Evolutionary conservation across 1,140 invertebrate species (phyloP), one percentile per base, ranked within the genome.

Genomic region (Hypothenemus hampei): DNA sequence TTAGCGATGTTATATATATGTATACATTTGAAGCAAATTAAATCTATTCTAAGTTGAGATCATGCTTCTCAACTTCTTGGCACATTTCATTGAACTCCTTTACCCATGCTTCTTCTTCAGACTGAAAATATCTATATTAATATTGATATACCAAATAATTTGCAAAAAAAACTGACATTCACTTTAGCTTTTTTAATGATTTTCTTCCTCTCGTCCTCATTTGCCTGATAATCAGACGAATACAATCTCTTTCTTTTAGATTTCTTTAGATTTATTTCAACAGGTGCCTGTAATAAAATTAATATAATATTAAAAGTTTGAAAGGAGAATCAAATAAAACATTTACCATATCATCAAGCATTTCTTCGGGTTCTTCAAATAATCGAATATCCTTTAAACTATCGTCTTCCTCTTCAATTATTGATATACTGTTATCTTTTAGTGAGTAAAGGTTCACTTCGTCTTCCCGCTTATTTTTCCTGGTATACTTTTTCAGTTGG

Each of bases 11-110:
- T n/a, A n/a, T n/a, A n/a, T n/a, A n/a, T n/a, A n/a, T n/a, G n/a
- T n/a, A n/a, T n/a, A n/a, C n/a, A n/a, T n/a, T n/a, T n/a, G n/a
- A n/a, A n/a, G n/a, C n/a, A n/a, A n/a, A n/a, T n/a, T 6, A 18
- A 37, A 13, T n/a, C 33, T 52, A 52, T 21, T 52, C 49, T 18
- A 52, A 10, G 13, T 33, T 24, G 3, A 52, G 16, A 3, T 43
- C 22, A 13, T 43, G 16, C 8, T 33, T n/a, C 7, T 61, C 49
- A 18, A 61, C 35, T 24, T 61, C 50, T 18, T 58, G 37, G 36
- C 55, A 61, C 31, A 36, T 40, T 19, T 57, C 45, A 46, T 61
- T 61, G 29, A 61, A 61, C 6, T 47, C 39, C 1, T 19, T 19
- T 3, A 57, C 46, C 59, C 59, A 61, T 11, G 45, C 36, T 50